Evolutionary conservation across 1,140 invertebrate genomes (phyloP), one percentile per base, ranked within the genome.

Genomic region (Odontomachus brunneus): DNA sequence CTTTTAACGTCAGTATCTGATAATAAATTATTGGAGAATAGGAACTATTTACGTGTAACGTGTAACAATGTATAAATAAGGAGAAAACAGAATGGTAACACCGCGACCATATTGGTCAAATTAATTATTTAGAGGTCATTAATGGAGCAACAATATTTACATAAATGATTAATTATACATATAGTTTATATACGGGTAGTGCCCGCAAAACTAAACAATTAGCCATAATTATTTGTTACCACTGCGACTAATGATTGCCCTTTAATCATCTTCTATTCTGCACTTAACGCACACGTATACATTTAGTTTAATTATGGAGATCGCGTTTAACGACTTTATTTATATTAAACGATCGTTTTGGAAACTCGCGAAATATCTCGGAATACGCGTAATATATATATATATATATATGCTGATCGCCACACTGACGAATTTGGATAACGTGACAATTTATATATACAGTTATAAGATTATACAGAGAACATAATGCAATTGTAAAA

Each of bases 71-170:
- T 44, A 71, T 69, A 48, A 78, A 80, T 69, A 80, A 80, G 44
- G 51, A 71, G 48, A 55, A n/a, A n/a, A n/a, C n/a, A n/a, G n/a
- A 57, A 29, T 33, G 7, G 51, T 71, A 33, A 80, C 51, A 26
- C 33, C 17, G 26, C 22, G 33, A 53, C 12, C 51, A 22, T 78
- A 69, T 67, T 51, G 65, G 11, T 57, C 51, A 71, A 71, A 80
- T 80, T 51, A 71, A 80, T 80, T 80, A 80, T 80, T 80, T 80
- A 80, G 51, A 48, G 33, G 57, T 80, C 75, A 80, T 80, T 80
- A 71, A 57, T 71, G 75, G 44, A 33, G 51, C 65, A 57, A 63
- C 65, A 80, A 80, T 80, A 80, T 80, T 80, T 80, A 80, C 51
- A 44, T 48, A 44, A 38, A 17, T 71, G 75, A 80, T 80, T 80